Conservation (phyloP, 2,113 vertebrate genomes). For the Hiodon tergisus region DNA sequence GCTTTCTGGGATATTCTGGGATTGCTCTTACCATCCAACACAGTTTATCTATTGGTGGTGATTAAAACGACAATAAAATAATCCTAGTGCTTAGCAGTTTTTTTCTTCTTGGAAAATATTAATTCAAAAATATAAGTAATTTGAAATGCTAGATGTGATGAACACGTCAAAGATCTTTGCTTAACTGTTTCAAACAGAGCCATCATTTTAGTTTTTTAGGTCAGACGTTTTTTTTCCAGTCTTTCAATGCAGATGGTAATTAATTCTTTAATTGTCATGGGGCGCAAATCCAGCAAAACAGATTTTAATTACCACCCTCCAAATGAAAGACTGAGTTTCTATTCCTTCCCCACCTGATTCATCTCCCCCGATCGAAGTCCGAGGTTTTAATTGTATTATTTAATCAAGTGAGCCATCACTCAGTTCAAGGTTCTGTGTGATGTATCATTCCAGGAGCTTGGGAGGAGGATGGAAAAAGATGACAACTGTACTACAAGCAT, state of each 20-base stretch:
- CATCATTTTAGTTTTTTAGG: constrained; percentile 47
- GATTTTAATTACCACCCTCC: constrained; percentile 62
- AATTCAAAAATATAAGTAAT: too few species aligned
- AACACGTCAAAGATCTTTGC: constrained; percentile 17
- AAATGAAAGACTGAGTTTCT: constrained; percentile 57
- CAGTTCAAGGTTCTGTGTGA: constrained; percentile 45
- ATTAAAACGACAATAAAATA: too few species aligned
- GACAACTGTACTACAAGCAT: too few species aligned
- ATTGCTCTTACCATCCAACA: too few species aligned
- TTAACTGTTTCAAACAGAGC: constrained; percentile 26
- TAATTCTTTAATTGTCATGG: constrained; percentile 62
- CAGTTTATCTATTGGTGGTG: too few species aligned
- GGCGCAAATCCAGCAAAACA: constrained; percentile 55
- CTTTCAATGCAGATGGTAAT: constrained; percentile 59
- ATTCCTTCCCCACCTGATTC: constrained; percentile 46
- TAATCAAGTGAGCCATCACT: constrained; percentile 56
- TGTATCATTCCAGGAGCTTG: constrained; percentile 22
- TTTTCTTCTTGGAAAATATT: too few species aligned
- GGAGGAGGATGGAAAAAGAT: not conserved
- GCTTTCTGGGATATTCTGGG: too few species aligned
- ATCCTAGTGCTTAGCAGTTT: too few species aligned
- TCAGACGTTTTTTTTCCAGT: constrained; percentile 41
- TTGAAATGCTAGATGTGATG: not conserved
- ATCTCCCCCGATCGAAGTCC: constrained; percentile 29
- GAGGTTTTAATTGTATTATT: constrained; percentile 56